phyloP scores from a whole-genome alignment of 2,888 invertebrate genomes.

The Meganola albula region DNA sequence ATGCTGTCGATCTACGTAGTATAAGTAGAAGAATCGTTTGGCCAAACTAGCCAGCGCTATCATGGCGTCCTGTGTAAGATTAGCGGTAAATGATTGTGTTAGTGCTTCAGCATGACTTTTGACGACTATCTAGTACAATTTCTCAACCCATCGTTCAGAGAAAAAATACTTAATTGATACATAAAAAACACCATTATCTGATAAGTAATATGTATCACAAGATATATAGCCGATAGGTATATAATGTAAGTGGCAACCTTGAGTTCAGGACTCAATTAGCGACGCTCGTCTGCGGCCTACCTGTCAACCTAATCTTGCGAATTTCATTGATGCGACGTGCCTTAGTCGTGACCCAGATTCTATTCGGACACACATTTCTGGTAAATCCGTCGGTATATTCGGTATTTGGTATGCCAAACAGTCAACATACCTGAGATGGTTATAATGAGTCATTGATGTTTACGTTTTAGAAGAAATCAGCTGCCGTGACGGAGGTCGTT shows the following conservation, averaged over 20 bases:
- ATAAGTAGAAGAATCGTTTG: no score
- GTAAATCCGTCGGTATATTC: constrained; percentile 27
- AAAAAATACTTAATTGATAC: no score
- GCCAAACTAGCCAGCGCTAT: no score
- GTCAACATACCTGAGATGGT: constrained; percentile 32
- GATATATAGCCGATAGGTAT: no score
- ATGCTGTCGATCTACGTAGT: no score
- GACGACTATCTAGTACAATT: no score
- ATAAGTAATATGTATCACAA: no score
- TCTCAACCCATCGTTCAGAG: no score
- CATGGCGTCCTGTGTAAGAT: no score
- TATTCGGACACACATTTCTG: constrained; percentile 29
- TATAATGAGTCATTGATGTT: constrained; percentile 30
- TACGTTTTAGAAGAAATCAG: constrained; percentile 11
- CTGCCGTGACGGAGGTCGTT: constrained; percentile 22
- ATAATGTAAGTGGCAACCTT: constrained; percentile 11
- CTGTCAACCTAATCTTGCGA: constrained; percentile 22
- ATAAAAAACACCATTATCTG: no score
- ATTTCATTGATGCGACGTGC: constrained; percentile 20
- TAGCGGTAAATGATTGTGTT: no score
- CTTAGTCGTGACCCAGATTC: constrained; percentile 27
- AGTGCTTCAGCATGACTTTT: no score
- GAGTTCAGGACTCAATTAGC: constrained; percentile 7
- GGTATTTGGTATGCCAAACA: constrained; percentile 25
- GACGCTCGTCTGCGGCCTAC: constrained; percentile 12